phyloP scores from a whole-genome alignment of 2,888 invertebrate species.

The Synanthedon myopaeformis region DNA sequence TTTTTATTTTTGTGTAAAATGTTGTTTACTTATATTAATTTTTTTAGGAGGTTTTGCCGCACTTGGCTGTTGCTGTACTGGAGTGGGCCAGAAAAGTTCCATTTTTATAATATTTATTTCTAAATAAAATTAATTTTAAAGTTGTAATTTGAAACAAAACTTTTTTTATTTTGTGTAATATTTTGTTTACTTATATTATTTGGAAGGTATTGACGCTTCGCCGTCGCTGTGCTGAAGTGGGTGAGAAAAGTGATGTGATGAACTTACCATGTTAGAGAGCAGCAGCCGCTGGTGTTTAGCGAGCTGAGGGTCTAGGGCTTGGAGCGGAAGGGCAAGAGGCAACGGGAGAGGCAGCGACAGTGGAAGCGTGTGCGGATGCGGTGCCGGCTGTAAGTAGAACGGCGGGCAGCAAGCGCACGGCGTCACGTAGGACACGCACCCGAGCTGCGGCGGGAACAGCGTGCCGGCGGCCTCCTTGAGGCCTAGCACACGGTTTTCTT shows the following conservation, averaged over 20 bases:
- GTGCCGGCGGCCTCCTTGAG: conserved; percentile 69
- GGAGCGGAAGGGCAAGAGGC: conserved; percentile 60
- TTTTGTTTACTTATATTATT: no score
- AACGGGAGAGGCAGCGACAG: conserved; percentile 59
- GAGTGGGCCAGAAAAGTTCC: no score
- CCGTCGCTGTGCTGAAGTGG: conserved; percentile 14
- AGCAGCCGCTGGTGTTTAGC: conserved; percentile 66
- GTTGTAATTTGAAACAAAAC: no score
- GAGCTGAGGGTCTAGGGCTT: conserved; percentile 61
- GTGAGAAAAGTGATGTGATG: conserved; percentile 19
- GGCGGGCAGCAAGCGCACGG: conserved; percentile 66
- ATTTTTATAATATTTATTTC: no score
- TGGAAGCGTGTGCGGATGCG: conserved; percentile 53
- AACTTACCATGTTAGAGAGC: conserved; percentile 70
- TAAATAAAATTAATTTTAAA: no score
- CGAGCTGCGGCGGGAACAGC: conserved; percentile 70
- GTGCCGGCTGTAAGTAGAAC: conserved; percentile 58
- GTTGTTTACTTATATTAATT: no score
- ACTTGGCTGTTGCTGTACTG: no score
- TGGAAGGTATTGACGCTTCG: neutral
- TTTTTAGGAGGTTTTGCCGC: no score
- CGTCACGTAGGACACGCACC: conserved; percentile 69
- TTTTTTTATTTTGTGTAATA: no score
- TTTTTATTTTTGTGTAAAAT: no score
- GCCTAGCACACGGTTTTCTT: conserved; percentile 57